Conservation (phyloP, 2,113 vertebrate species). For the Nesogale talazaci region DNA sequence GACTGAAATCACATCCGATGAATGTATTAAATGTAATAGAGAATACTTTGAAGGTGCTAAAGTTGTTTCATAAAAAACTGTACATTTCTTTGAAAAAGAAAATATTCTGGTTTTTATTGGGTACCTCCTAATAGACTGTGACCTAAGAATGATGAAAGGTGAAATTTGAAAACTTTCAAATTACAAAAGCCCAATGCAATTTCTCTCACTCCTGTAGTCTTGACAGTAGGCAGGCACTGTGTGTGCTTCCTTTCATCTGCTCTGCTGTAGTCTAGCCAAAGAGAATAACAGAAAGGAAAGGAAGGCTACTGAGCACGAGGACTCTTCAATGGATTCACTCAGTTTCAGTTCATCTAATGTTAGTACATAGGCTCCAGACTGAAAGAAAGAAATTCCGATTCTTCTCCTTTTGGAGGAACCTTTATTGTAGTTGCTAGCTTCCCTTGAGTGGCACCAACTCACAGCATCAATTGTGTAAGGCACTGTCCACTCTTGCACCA, state of each 20-base stretch:
- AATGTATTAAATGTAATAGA: too few relatives aligned
- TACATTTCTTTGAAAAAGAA: too few relatives aligned
- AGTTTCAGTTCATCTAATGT: not conserved
- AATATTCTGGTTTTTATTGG: too few relatives aligned
- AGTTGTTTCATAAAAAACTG: too few relatives aligned
- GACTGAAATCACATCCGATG: too few relatives aligned
- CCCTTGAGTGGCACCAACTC: not conserved
- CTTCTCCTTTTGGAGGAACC: not conserved
- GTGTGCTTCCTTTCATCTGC: not conserved
- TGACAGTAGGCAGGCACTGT: not conserved
- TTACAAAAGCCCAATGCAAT: not conserved
- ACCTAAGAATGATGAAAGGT: not conserved
- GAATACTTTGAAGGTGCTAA: too few relatives aligned
- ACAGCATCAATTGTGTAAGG: not conserved
- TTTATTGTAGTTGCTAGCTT: not conserved
- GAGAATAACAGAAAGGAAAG: not conserved
- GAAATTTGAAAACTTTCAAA: not conserved
- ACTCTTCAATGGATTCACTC: not conserved
- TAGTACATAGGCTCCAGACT: not conserved
- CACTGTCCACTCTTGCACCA: not conserved
- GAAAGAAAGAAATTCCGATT: not conserved
- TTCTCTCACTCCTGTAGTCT: not conserved
- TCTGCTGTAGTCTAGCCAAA: not conserved
- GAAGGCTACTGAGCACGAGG: not conserved
- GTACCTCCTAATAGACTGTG: too few relatives aligned